Conservation (phyloP, 2,797 vertebrate genomes). For the Ibycter americanus region DNA sequence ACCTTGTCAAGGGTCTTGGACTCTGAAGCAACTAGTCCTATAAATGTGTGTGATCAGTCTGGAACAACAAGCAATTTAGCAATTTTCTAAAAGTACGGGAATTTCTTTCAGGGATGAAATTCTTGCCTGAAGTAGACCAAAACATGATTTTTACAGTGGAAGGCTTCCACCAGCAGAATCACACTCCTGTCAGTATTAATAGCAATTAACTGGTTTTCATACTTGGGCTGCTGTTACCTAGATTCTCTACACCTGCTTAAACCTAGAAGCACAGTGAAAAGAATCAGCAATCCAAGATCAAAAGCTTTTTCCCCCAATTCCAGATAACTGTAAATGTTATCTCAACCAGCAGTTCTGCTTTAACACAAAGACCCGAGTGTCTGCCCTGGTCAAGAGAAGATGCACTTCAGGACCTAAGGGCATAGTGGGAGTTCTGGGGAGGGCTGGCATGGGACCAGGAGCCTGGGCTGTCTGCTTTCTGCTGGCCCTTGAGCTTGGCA, state of each 20-base stretch:
- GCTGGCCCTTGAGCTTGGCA: background rate
- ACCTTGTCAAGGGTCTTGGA: background rate
- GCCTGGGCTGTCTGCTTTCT: background rate
- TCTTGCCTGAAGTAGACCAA: background rate
- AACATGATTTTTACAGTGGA: background rate
- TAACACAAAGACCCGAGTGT: background rate
- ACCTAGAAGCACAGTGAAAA: background rate
- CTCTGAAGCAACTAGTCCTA: background rate
- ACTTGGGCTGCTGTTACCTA: background rate
- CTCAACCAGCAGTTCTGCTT: background rate
- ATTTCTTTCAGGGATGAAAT: slow-evolving; percentile 32
- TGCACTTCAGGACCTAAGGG: background rate
- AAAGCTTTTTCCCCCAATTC: background rate
- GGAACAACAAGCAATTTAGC: slow-evolving; percentile 45
- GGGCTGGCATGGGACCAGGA: background rate
- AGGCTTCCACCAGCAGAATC: background rate
- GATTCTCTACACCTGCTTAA: background rate
- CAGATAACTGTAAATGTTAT: background rate
- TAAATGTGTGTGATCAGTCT: background rate
- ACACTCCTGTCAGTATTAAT: background rate
- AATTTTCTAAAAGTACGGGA: background rate
- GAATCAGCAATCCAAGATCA: background rate
- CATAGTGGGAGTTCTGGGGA: background rate
- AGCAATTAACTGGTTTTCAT: background rate
- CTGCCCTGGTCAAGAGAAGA: background rate